phyloP scores from a whole-genome alignment of 2,797 vertebrate species.

The Darevskia mixta region DNA sequence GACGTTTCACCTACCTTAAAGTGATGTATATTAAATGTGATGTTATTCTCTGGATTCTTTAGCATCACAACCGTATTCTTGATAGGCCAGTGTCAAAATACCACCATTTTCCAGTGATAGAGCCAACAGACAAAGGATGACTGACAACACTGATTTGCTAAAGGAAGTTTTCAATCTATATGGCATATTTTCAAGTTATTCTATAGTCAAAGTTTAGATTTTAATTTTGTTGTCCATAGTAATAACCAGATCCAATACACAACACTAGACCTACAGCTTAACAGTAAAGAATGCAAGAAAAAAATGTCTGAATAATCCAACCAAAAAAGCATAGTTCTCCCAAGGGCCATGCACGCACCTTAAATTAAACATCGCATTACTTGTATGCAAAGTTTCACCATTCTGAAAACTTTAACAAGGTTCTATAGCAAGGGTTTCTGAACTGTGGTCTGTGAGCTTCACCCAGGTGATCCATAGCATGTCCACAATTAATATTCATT shows the following conservation, averaged over 20 bases:
- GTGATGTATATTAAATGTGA: not conserved
- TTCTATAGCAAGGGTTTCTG: not conserved
- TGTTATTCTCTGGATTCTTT: rapidly evolving
- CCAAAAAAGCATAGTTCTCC: not conserved
- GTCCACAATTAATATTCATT: no score
- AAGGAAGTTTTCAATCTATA: not conserved
- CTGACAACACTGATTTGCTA: not conserved
- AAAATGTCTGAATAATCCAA: not conserved
- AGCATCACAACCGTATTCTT: rapidly evolving
- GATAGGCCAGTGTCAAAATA: slow-evolving; percentile 12
- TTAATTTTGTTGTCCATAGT: rapidly evolving
- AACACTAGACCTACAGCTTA: not conserved
- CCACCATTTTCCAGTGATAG: not conserved
- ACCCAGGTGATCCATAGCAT: no score
- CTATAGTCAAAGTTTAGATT: not conserved
- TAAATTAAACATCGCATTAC: not conserved
- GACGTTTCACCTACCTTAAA: slow-evolving; percentile 39
- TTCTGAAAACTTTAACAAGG: not conserved
- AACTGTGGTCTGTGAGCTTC: no score
- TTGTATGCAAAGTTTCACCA: not conserved
- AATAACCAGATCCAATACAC: not conserved
- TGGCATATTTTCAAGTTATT: not conserved
- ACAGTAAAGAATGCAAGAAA: not conserved
- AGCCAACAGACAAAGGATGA: slow-evolving; percentile 1
- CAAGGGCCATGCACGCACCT: not conserved